Conservation (phyloP, 1,140 invertebrate species). For the Cotesia vestalis region DNA sequence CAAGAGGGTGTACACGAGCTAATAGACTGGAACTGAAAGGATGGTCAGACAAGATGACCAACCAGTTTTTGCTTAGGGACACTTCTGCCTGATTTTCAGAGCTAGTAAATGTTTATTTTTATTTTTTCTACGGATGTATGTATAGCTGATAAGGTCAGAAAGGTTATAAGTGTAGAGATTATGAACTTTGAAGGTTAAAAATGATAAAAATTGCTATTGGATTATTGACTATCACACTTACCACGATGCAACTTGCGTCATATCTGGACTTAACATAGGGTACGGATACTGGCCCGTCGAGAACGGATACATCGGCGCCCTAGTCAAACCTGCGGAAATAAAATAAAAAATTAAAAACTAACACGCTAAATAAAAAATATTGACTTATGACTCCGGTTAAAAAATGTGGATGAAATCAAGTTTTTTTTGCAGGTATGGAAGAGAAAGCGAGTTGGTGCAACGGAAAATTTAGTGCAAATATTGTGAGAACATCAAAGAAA, state of each 20-base stretch:
- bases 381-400: slow-evolving; percentile 9
- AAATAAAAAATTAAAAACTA: too few relatives aligned
- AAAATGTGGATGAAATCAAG: background rate
- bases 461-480: slow-evolving; percentile 29
- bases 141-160: too few relatives aligned
- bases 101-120: slow-evolving; percentile 5
- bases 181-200: too few relatives aligned
- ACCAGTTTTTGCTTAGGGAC: slow-evolving; percentile 24
- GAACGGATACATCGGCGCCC: slow-evolving; percentile 91
- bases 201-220: background rate
- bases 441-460: background rate
- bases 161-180: too few relatives aligned
- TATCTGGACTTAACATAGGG: slow-evolving; percentile 93
- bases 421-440: background rate
- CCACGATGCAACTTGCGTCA: slow-evolving; percentile 94
- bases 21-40: slow-evolving; percentile 65
- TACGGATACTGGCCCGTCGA: slow-evolving; percentile 88
- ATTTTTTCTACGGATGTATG: background rate
- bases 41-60: slow-evolving; percentile 51
- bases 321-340: slow-evolving; percentile 79
- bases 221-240: slow-evolving; percentile 68
- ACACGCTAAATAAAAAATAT: too few relatives aligned
- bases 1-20: slow-evolving; percentile 55
- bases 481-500: slow-evolving; percentile 34
- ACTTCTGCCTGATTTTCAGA: slow-evolving; percentile 20